Evolutionary conservation across 2,797 vertebrate species (phyloP).

Genomic region (Anguilla anguilla): DNA sequence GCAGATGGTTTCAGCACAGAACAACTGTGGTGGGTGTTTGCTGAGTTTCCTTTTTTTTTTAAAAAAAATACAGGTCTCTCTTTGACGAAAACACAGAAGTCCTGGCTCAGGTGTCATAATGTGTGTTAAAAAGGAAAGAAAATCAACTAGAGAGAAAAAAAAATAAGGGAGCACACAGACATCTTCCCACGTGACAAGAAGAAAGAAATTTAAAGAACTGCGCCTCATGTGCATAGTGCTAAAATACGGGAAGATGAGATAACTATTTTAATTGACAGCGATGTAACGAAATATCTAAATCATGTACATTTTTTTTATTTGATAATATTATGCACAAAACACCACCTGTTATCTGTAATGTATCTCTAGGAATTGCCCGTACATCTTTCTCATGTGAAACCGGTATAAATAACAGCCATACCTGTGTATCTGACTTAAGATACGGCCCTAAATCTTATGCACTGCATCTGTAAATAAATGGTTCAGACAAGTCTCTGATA

Average conservation of each 20-base stretch:
- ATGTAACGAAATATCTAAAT: background rate
- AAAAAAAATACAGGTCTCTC: slow-evolving; percentile 19
- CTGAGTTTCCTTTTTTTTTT: slow-evolving; percentile 44
- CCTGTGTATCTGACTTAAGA: slow-evolving; percentile 70
- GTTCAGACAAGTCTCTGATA: background rate
- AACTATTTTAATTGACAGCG: background rate
- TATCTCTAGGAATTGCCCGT: background rate
- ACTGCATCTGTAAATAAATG: slow-evolving; percentile 49
- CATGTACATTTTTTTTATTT: background rate
- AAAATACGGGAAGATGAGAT: background rate
- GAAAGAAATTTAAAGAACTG: background rate
- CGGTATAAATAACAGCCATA: slow-evolving; percentile 40
- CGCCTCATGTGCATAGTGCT: background rate
- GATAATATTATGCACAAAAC: background rate
- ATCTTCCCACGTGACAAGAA: background rate
- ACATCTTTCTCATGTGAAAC: background rate
- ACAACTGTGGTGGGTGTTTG: slow-evolving; percentile 50
- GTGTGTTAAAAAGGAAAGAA: no score
- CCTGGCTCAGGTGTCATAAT: background rate
- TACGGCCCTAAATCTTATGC: slow-evolving; percentile 79
- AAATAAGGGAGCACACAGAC: background rate
- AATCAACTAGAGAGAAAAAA: background rate
- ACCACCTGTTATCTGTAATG: background rate
- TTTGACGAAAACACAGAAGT: slow-evolving; percentile 25
- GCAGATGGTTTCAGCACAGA: slow-evolving; percentile 40